Conservation (phyloP, 2,888 invertebrate species). For the Octodonta nipae region DNA sequence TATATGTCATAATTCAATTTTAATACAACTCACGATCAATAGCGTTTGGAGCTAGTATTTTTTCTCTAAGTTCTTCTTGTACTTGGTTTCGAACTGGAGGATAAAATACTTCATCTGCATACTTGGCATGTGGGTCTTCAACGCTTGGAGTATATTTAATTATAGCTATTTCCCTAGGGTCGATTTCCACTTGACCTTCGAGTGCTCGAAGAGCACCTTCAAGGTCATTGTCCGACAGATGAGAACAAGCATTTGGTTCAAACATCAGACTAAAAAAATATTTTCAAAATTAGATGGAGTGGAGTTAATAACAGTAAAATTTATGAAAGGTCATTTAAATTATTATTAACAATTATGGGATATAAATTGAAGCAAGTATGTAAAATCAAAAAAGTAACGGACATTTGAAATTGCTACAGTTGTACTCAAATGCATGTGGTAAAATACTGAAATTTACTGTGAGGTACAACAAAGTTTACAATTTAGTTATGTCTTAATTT, state of each 20-base stretch:
- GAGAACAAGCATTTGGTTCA: constrained; percentile 37
- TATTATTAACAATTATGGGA: too few relatives aligned
- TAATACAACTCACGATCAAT: constrained; percentile 14
- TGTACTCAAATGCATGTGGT: too few relatives aligned
- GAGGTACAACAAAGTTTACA: too few relatives aligned
- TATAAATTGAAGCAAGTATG: constrained; percentile 5
- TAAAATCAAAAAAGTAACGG: constrained; percentile 1
- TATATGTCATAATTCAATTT: too few relatives aligned
- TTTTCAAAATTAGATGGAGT: too few relatives aligned
- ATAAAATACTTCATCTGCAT: constrained; percentile 69
- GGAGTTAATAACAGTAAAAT: too few relatives aligned
- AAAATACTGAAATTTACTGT: too few relatives aligned
- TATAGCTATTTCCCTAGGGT: constrained; percentile 60
- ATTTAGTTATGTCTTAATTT: too few relatives aligned
- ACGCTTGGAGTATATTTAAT: constrained; percentile 64
- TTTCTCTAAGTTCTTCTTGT: constrained; percentile 31
- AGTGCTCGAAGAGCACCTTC: constrained; percentile 41
- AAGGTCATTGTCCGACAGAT: constrained; percentile 40
- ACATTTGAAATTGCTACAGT: too few relatives aligned
- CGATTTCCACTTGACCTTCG: constrained; percentile 40
- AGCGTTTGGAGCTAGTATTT: constrained; percentile 41
- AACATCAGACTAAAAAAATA: constrained; percentile 35
- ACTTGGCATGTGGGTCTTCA: constrained; percentile 49
- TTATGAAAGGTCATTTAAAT: too few relatives aligned
- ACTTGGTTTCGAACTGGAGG: constrained; percentile 46